Evolutionary conservation across 2,113 vertebrate species (phyloP).

Genomic region (Garra rufa): DNA sequence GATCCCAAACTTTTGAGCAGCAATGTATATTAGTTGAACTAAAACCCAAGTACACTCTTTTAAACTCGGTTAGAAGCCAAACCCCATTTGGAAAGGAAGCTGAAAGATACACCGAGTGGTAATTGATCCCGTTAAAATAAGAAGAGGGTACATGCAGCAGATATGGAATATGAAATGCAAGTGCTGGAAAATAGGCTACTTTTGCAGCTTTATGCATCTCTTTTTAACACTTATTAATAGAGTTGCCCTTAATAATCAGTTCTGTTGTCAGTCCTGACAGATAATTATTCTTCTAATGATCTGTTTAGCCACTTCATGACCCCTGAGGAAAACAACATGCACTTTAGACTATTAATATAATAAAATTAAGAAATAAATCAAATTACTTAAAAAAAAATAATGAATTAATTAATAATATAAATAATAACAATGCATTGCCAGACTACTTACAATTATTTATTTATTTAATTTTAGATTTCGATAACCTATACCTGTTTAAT

Average conservation of each 20-base stretch:
- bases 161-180: neutral
- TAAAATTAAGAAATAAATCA: neutral
- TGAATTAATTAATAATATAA: no score
- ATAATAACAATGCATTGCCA: no score
- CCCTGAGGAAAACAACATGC: neutral
- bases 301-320: neutral
- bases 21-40: neutral
- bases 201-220: neutral
- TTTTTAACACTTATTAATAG: neutral
- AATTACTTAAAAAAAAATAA: neutral
- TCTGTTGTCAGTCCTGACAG: neutral
- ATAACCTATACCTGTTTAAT: neutral
- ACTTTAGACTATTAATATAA: neutral
- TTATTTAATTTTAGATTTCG: no score
- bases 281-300: neutral
- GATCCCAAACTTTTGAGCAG: no score
- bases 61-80: neutral
- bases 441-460: neutral
- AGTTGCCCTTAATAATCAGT: neutral
- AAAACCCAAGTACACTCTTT: neutral
- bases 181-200: neutral
- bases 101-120: neutral
- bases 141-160: neutral
- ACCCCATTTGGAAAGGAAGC: neutral
- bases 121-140: neutral